Evolutionary conservation across 2,113 vertebrate genomes (phyloP), one percentile per base, ranked within the genome.

Genomic region (Riparia riparia): DNA sequence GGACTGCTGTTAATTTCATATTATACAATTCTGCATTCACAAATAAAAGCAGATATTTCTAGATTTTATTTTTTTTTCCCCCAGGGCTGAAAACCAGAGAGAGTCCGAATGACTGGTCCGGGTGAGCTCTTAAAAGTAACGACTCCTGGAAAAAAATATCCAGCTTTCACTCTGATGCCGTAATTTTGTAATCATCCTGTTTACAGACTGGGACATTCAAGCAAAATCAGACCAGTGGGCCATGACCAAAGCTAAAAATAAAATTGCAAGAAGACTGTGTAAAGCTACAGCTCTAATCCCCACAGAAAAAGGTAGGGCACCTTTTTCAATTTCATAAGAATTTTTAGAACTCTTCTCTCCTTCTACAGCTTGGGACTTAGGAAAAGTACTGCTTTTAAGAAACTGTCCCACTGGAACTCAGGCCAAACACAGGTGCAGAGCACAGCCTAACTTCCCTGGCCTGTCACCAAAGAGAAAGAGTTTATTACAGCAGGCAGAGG

Each of bases 131-230:
- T 91, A 57, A 86, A 90, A 94, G 56, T 58, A 83, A 91, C 41
- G 83, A 39, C 63, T 81, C 45, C 49, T 57, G 32, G 57, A 65
- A 77, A 81, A 77, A 90, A 44, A 71, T 2, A 42, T 63, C 47
- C 51, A 51, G 4, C 44, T 88, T 92, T 37, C 25, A 53, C 17
- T 86, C 65, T 50, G 61, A 60, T 72, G 70, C 82, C 90, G 95
- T 34, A 87, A 92, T 96, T 95, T 95, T 94, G 41, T 85, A 94
- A 90, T 82, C 81, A 93, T 93, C 65, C 87, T 95, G 76, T 95
- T 96, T 95, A 95, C 82, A 77, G 92, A 80, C 90, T 85, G 78
- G 86, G 89, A 80, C 44, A 73, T 86, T 95, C 79, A 94, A 93
- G 78, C 77, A 51, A 91, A 96, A 93, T 57, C 82, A 82, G 76